A percentile compares a stretch with the other conserved stretches of the same genome.
Conservation (phyloP, 2,888 invertebrate genomes). For the Caenorhabditis japonica region DNA sequence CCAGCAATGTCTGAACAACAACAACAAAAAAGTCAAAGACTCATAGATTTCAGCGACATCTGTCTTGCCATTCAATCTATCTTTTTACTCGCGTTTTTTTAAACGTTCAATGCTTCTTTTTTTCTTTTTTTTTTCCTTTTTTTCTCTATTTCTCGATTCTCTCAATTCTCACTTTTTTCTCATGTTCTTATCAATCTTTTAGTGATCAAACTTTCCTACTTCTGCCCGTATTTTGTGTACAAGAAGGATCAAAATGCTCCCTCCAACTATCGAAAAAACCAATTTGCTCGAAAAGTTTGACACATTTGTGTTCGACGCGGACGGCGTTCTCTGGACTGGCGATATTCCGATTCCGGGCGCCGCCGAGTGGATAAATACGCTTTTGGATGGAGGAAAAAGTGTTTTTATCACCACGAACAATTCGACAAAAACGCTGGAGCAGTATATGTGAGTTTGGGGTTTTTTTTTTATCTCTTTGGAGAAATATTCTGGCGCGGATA, state of each 20-base stretch:
- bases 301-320: conserved; percentile 74
- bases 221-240: conserved; percentile 12
- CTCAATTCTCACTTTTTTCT: not conserved
- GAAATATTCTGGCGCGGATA: too few species aligned
- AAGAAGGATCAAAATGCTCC: conserved; percentile 22
- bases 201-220: conserved; percentile 1
- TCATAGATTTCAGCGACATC: too few species aligned
- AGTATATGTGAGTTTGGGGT: conserved; percentile 81
- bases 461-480: not conserved
- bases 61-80: too few species aligned
- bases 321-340: conserved; percentile 75
- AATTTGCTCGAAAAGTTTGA: conserved; percentile 52
- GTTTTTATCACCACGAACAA: conserved; percentile 92
- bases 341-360: conserved; percentile 69
- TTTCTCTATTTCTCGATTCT: conserved; percentile 11
- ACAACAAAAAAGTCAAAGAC: too few species aligned
- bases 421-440: conserved; percentile 86
- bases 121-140: not conserved
- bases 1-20: too few species aligned
- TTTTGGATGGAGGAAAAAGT: conserved; percentile 81
- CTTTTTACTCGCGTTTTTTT: not conserved
- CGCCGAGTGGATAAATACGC: conserved; percentile 60
- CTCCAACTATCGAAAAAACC: conserved; percentile 34
- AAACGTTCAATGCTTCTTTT: conserved; percentile 37
- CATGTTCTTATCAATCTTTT: conserved; percentile 5